Percentiles rank a stretch among this genome's conserved stretches.
Conservation (phyloP, 2,888 invertebrate genomes). For the Eristalis pertinax region DNA sequence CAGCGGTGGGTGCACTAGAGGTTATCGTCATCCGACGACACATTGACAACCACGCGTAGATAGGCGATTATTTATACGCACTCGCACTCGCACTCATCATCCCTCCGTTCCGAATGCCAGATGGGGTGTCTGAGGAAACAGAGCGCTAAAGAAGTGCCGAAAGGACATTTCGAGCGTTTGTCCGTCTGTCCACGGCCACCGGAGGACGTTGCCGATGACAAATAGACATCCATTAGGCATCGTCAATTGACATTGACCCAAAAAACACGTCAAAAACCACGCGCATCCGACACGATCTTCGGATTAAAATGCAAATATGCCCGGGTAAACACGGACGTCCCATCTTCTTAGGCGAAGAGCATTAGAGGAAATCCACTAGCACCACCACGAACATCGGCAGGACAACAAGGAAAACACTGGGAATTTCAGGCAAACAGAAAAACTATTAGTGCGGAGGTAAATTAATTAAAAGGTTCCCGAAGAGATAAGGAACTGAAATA, state of each 20-base stretch:
- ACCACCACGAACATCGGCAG: conserved; percentile 12
- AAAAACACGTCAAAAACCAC: conserved; percentile 62
- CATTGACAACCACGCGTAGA: conserved; percentile 44
- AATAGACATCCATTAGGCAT: conserved; percentile 65
- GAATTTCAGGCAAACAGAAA: conserved; percentile 61
- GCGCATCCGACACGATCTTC: conserved; percentile 40
- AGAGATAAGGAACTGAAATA: conserved; percentile 70
- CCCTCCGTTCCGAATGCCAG: background rate
- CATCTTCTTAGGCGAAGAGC: conserved; percentile 5
- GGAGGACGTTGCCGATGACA: conserved; percentile 36
- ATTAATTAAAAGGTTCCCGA: conserved; percentile 72
- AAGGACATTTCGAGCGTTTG: conserved; percentile 57
- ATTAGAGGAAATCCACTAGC: conserved; percentile 38
- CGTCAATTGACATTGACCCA: conserved; percentile 66
- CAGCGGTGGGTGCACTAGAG: conserved; percentile 7
- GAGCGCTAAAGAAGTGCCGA: conserved; percentile 48
- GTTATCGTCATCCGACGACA: conserved; percentile 58
- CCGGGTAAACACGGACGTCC: conserved; percentile 44
- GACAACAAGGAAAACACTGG: conserved; percentile 36
- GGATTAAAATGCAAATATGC: conserved; percentile 71
- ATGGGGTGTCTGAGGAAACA: background rate
- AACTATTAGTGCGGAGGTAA: conserved; percentile 70
- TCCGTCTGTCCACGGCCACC: conserved; percentile 12
- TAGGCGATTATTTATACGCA: conserved; percentile 49
- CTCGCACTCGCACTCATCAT: background rate